Conservation (phyloP, 2,888 invertebrate genomes). For the Pammene aurita region DNA sequence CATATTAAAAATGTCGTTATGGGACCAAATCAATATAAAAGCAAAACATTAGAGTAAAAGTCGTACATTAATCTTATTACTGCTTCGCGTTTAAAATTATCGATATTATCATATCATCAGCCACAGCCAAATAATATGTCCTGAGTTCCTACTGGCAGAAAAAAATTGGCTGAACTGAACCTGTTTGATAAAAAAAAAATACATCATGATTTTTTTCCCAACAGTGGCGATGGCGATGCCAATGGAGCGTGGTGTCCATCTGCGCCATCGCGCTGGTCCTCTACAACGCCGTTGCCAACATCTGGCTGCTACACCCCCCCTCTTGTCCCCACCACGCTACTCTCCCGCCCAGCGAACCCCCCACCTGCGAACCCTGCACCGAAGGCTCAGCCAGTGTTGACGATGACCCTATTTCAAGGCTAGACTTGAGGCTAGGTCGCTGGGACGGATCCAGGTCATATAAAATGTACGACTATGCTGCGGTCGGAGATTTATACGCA, state of each 20-base stretch:
- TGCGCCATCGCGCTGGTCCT: constrained; percentile 86
- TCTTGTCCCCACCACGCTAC: constrained; percentile 59
- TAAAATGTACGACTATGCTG: constrained; percentile 88
- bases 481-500: constrained; percentile 86
- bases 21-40: too few species aligned
- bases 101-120: too few species aligned
- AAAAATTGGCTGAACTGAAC: too few species aligned
- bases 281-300: constrained; percentile 76
- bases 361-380: constrained; percentile 70
- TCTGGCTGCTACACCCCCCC: constrained; percentile 69
- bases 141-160: too few species aligned
- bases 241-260: constrained; percentile 87
- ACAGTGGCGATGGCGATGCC: constrained; percentile 83
- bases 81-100: too few species aligned
- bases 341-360: constrained; percentile 55
- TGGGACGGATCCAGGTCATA: constrained; percentile 89
- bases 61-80: too few species aligned
- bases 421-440: constrained; percentile 87
- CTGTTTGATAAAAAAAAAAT: too few species aligned
- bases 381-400: constrained; percentile 61
- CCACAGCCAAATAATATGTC: too few species aligned
- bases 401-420: constrained; percentile 78
- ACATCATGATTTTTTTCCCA: constrained; percentile 31
- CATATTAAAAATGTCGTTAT: too few species aligned
- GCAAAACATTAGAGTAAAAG: too few species aligned